A percentile compares a stretch with the other conserved stretches of the same genome.
Evolutionary conservation across 1,140 invertebrate genomes (phyloP).

Genomic region (Pollicipes pollicipes): DNA sequence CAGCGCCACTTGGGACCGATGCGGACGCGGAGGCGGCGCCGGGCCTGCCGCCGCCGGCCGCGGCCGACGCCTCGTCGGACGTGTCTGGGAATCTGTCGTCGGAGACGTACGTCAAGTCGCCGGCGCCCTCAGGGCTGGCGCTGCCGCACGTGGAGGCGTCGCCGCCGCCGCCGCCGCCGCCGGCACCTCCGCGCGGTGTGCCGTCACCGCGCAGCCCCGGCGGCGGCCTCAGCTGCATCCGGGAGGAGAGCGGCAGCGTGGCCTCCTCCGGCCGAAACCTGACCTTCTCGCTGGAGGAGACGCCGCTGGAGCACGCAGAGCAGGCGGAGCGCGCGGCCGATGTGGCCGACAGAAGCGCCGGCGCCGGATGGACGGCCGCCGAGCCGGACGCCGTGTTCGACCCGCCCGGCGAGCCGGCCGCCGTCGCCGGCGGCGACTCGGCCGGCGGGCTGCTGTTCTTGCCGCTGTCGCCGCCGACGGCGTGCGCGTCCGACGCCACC

Average conservation of each 20-base stretch:
- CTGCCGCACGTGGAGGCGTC: not conserved
- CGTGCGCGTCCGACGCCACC: too few species aligned
- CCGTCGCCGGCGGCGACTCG: not conserved
- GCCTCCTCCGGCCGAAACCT: not conserved
- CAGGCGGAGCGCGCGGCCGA: not conserved
- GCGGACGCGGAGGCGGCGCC: too few species aligned
- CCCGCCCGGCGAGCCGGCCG: too few species aligned
- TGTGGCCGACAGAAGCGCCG: too few species aligned
- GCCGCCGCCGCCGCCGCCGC: too few species aligned
- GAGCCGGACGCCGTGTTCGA: too few species aligned
- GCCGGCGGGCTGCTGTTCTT: not conserved
- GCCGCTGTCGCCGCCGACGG: too few species aligned
- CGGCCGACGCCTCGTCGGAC: not conserved
- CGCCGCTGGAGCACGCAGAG: not conserved
- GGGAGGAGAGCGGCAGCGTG: not conserved
- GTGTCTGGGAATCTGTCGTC: not conserved
- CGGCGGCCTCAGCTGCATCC: not conserved
- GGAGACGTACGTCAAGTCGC: not conserved
- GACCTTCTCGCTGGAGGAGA: not conserved
- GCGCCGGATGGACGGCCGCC: too few species aligned
- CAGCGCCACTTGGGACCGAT: too few species aligned
- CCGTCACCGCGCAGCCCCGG: too few species aligned
- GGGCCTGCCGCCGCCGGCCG: not conserved
- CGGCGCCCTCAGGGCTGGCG: not conserved
- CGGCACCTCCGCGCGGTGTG: not conserved